A percentile compares a stretch with the other conserved stretches of the same genome.
Evolutionary conservation across 1,140 invertebrate species (phyloP).

Genomic region (Drosophila sturtevanti): DNA sequence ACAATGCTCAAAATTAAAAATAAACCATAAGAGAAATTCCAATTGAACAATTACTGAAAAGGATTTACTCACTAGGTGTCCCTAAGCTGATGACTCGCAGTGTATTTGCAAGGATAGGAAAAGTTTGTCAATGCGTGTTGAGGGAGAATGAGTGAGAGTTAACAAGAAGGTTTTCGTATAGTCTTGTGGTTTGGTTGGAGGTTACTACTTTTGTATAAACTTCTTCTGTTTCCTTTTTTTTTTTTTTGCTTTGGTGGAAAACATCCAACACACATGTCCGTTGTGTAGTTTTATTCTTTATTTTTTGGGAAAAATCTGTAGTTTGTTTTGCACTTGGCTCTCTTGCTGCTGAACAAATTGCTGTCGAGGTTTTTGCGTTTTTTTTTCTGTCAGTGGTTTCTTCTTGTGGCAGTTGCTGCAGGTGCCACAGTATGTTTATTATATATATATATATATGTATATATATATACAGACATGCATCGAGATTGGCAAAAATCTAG

Average conservation of each 20-base stretch:
- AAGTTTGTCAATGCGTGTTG: no score
- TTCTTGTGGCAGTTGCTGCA: not conserved
- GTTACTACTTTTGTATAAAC: not conserved
- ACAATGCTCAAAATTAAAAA: no score
- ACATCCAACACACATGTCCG: not conserved
- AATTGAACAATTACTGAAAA: no score
- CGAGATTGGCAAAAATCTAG: not conserved
- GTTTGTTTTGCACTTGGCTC: not conserved
- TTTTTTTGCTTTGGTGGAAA: not conserved
- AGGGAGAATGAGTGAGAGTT: not conserved
- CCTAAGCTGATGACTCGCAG: no score
- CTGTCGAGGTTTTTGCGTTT: not conserved
- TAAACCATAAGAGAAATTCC: no score
- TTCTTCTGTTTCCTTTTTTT: not conserved
- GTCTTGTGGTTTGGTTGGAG: not conserved
- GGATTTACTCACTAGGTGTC: no score
- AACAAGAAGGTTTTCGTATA: not conserved
- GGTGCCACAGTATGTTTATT: not conserved
- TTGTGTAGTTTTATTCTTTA: not conserved
- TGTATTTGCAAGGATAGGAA: no score
- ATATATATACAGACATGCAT: not conserved
- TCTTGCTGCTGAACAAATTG: constrained; percentile 3
- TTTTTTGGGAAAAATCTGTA: not conserved
- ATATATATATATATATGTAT: not conserved
- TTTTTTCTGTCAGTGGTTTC: not conserved